These are phyloP conservation scores for Coelopa frigida DNA, from an alignment of 1,140 invertebrate genomes.

Conservation along the genomic window DNA sequence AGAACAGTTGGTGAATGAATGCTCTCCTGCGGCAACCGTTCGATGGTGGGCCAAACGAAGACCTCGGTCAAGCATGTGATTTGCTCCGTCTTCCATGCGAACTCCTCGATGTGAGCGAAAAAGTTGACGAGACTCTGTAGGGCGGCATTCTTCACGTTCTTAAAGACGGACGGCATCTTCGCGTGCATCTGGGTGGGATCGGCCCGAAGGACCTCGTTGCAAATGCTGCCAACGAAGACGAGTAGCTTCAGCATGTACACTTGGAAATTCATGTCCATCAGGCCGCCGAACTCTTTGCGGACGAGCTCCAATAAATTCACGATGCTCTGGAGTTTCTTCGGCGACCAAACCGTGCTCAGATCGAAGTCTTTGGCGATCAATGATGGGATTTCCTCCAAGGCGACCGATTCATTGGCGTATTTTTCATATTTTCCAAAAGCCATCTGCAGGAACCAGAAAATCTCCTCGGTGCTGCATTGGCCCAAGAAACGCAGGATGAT, in stretches of 20 bases:
- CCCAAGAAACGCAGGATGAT: slow-evolving; percentile 78
- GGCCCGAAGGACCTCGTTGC: slow-evolving; percentile 52
- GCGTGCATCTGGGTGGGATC: slow-evolving; percentile 46
- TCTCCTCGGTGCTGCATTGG: slow-evolving; percentile 69
- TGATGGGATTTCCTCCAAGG: slow-evolving; percentile 23
- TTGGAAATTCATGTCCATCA: slow-evolving; percentile 60
- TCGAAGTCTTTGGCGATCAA: slow-evolving; percentile 33
- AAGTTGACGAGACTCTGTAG: slow-evolving; percentile 61
- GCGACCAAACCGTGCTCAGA: slow-evolving; percentile 43
- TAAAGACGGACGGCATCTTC: slow-evolving; percentile 50
- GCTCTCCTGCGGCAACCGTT: slow-evolving; percentile 70
- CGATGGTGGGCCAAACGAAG: slow-evolving; percentile 73
- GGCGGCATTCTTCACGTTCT: slow-evolving; percentile 56
- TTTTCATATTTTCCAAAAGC: slow-evolving; percentile 67
- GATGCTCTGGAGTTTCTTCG: slow-evolving; percentile 66
- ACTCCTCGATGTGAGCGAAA: slow-evolving; percentile 72
- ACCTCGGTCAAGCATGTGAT: slow-evolving; percentile 69
- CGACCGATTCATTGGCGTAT: slow-evolving; percentile 51
- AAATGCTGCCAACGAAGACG: slow-evolving; percentile 58
- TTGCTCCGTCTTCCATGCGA: slow-evolving; percentile 63
- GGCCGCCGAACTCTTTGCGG: slow-evolving; percentile 76
- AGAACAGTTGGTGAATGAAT: slow-evolving; percentile 76
- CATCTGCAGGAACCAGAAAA: slow-evolving; percentile 73
- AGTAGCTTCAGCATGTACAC: slow-evolving; percentile 64
- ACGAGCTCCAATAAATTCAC: slow-evolving; percentile 71